A percentile compares a stretch with the other conserved stretches of the same genome.
Conservation (phyloP, 1,140 invertebrate genomes). For the Drosophila malerkotliana region DNA sequence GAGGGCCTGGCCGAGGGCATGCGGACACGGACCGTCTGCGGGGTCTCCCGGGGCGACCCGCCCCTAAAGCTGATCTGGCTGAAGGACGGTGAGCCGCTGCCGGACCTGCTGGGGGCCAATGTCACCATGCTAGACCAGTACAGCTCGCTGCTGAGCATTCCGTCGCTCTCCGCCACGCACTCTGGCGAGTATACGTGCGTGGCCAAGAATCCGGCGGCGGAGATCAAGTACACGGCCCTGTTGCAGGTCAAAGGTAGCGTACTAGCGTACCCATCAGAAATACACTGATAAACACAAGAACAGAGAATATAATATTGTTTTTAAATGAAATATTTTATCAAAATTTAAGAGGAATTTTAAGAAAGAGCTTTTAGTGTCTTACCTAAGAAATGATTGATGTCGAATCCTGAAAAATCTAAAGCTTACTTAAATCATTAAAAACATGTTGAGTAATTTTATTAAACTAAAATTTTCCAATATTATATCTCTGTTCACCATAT, state of each 20-base stretch:
- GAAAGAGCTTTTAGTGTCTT: too few species aligned
- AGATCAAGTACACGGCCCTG: conserved; percentile 91
- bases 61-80: conserved; percentile 91
- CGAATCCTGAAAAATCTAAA: too few species aligned
- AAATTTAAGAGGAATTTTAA: too few species aligned
- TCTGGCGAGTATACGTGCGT: conserved; percentile 93
- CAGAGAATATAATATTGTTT: conserved; percentile 4
- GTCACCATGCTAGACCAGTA: conserved; percentile 90
- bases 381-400: too few species aligned
- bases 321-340: background rate
- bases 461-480: background rate
- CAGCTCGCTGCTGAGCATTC: conserved; percentile 91
- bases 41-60: conserved; percentile 91
- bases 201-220: conserved; percentile 90
- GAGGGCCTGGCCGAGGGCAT: conserved; percentile 92
- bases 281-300: conserved; percentile 9
- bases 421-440: too few species aligned
- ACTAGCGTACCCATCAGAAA: conserved; percentile 64
- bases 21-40: conserved; percentile 93
- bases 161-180: conserved; percentile 89
- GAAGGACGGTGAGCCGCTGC: conserved; percentile 89
- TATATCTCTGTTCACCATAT: background rate
- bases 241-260: conserved; percentile 93
- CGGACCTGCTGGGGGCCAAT: conserved; percentile 87
- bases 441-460: too few species aligned